phyloP scores from a whole-genome alignment of 2,888 invertebrate species.

The Cotesia congregata region DNA sequence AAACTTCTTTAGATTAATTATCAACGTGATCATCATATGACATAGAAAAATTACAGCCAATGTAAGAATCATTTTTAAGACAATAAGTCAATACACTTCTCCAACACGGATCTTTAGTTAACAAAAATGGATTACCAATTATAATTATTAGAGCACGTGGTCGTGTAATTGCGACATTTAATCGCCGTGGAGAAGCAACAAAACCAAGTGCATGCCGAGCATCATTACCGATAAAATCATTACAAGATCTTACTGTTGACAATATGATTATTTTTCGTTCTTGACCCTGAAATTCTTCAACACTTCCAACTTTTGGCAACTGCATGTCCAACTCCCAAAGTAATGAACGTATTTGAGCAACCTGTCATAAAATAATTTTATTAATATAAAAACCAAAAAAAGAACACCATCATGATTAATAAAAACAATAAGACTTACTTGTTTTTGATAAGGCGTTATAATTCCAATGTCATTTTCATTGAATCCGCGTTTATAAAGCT shows the following conservation, averaged over 20 bases:
- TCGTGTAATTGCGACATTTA: conserved; percentile 92
- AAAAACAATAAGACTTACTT: conserved; percentile 74
- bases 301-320: conserved; percentile 81
- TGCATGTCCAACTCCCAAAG: conserved; percentile 72
- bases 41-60: conserved; percentile 76
- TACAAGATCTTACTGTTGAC: conserved; percentile 77
- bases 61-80: conserved; percentile 76
- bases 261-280: conserved; percentile 82
- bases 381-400: conserved; percentile 28
- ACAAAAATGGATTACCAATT: conserved; percentile 85
- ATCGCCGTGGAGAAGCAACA: conserved; percentile 80
- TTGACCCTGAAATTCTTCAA: conserved; percentile 90
- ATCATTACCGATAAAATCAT: conserved; percentile 69
- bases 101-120: conserved; percentile 80
- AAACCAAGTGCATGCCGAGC: conserved; percentile 78
- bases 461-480: conserved; percentile 84
- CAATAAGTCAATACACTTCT: conserved; percentile 76
- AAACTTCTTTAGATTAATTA: conserved; percentile 29
- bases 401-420: conserved; percentile 22
- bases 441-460: conserved; percentile 92
- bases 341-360: conserved; percentile 75
- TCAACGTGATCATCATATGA: conserved; percentile 37
- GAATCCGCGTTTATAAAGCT: conserved; percentile 79
- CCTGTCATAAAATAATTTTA: conserved; percentile 67
- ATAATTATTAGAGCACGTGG: conserved; percentile 85